These are phyloP conservation scores for Zaprionus vittiger DNA, from an alignment of 1,140 invertebrate species.

Conservation along the genomic window DNA sequence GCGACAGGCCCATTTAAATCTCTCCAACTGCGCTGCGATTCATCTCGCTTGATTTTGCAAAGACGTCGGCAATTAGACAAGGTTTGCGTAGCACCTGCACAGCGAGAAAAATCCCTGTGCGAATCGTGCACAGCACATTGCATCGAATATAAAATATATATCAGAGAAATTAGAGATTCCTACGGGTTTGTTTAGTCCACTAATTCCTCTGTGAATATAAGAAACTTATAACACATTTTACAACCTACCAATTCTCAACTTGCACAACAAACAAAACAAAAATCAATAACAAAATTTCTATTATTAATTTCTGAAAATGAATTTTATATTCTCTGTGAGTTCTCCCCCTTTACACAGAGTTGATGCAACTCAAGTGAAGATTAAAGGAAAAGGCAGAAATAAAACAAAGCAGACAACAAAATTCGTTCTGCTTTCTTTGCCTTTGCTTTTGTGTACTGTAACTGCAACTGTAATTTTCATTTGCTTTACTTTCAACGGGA, in stretches of 20 bases:
- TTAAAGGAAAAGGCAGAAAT: background rate
- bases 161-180: no score
- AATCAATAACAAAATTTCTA: background rate
- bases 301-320: background rate
- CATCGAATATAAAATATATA: no score
- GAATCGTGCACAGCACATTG: no score
- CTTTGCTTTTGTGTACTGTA: background rate
- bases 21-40: background rate
- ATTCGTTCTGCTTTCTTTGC: background rate
- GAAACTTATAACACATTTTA: no score
- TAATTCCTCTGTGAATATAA: no score
- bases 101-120: background rate
- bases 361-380: background rate
- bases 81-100: slow-evolving; percentile 15
- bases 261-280: background rate
- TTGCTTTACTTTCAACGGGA: background rate
- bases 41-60: slow-evolving; percentile 18
- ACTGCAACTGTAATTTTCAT: background rate
- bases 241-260: background rate
- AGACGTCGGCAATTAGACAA: slow-evolving; percentile 7
- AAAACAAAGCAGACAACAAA: background rate
- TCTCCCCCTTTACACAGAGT: background rate
- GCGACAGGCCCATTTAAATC: slow-evolving; percentile 22
- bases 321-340: background rate
- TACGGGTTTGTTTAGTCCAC: no score